Evolutionary conservation across 2,797 vertebrate species (phyloP), one percentile per base, ranked within the genome.

Genomic region (Coregonus suidteri): DNA sequence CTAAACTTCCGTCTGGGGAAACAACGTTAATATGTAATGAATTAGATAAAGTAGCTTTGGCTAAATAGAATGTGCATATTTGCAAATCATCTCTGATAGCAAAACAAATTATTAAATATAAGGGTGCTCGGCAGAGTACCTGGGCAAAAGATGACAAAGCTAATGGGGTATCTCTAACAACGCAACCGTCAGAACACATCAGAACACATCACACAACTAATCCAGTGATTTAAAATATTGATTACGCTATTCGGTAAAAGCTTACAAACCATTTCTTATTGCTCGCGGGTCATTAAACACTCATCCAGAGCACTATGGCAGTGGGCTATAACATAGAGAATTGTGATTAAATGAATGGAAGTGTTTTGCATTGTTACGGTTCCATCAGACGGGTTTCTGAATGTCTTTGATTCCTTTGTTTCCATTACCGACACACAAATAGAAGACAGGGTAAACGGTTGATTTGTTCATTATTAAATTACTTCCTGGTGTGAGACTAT

Each of bases 81-180:
- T 98, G 97, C 97, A 98, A 99, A 99, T 99, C 96, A 97, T 95
- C 96, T 95, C 95, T 98, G 97, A 99, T 98, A 96, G 98, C 96
- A 96, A 97, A 97, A 97, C 96, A 99, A 99, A 99, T 99, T 97
- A 98, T 98, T 97, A 99, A 99, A 98, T 99, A 99, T 99, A 98
- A 97, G 95, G 94, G 95, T 95, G 95, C 97, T 96, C 93, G 88
- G 91, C 87, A 25, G 91, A 94, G 95, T 96, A 96, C 94, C 93
- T 81, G 86, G 93, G 93, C 95, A 95, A 96, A 95, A 95, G 96
- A 97, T 98, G 96, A 97, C 96, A 96, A 96, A 96, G 95, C 95
- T 97, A 98, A 98, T 98, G 97, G 96, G 96, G 96, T 97, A 96
- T 96, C 95, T 95, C 96, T 97, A 98, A 98, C 96, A 97, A 94